Percentiles rank a stretch among this genome's conserved stretches.
phyloP scores from a whole-genome alignment of 2,888 invertebrate genomes.

The Itoplectis maculator region DNA sequence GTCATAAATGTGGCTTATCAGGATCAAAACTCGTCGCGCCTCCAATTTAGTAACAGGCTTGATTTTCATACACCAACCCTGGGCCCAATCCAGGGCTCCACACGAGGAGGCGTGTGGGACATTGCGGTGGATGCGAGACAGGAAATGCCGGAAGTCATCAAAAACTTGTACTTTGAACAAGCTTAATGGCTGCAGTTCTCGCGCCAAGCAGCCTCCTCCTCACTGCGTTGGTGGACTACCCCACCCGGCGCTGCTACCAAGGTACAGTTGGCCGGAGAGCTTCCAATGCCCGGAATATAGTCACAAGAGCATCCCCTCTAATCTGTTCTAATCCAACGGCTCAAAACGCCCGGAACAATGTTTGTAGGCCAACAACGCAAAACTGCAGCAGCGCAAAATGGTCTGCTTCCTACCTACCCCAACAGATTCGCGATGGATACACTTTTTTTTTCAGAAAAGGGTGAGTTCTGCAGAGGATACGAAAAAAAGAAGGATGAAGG shows the following conservation, averaged over 20 bases:
- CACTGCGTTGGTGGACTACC: no score
- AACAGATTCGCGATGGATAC: conserved; percentile 38
- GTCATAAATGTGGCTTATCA: no score
- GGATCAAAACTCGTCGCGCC: no score
- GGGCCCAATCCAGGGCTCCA: neutral
- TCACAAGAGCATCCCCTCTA: conserved; percentile 43
- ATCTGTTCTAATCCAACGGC: conserved; percentile 54
- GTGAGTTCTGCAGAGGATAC: conserved; percentile 7
- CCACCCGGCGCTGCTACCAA: neutral
- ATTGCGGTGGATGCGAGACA: conserved; percentile 12
- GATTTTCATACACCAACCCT: no score
- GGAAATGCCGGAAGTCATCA: conserved; percentile 74
- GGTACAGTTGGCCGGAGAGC: conserved; percentile 16
- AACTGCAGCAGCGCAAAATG: conserved; percentile 24
- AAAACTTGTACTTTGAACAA: conserved; percentile 77
- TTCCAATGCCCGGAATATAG: conserved; percentile 4
- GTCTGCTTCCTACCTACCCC: conserved; percentile 30
- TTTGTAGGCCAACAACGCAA: conserved; percentile 44
- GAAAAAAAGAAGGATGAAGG: neutral
- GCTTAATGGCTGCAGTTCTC: conserved; percentile 50
- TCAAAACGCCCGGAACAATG: conserved; percentile 49
- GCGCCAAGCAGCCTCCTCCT: neutral
- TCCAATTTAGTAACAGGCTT: no score
- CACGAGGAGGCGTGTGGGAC: conserved; percentile 1
- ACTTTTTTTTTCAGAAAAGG: conserved; percentile 29